Percentiles rank a stretch among this genome's conserved stretches.
Conservation (phyloP, 2,888 invertebrate genomes). For the Syrista parreyssii region DNA sequence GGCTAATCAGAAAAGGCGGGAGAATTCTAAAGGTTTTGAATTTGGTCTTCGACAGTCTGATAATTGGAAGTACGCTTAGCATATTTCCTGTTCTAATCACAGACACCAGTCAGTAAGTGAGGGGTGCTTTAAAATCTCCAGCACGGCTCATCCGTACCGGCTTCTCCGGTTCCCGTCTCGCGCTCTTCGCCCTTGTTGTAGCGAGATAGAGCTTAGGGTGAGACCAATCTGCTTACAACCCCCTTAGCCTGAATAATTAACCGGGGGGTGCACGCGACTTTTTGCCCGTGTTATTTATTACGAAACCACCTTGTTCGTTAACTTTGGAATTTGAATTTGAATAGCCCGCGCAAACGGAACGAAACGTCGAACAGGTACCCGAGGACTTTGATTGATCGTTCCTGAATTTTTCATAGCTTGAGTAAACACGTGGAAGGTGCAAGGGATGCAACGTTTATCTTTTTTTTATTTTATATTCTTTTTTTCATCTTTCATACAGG, state of each 20-base stretch:
- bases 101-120: conserved; percentile 52
- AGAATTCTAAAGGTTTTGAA: neutral
- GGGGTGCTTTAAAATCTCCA: conserved; percentile 55
- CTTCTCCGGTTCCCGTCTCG: conserved; percentile 2
- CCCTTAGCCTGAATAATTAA: conserved; percentile 66
- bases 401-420: neutral
- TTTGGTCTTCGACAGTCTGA: conserved; percentile 26
- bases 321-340: conserved; percentile 58
- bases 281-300: conserved; percentile 60
- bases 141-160: conserved; percentile 2
- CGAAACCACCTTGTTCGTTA: conserved; percentile 60
- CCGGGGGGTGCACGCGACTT: conserved; percentile 51
- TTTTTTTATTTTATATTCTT: neutral
- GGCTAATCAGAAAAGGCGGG: neutral
- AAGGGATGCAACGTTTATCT: neutral
- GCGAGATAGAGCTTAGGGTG: conserved; percentile 59
- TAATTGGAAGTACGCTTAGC: conserved; percentile 56
- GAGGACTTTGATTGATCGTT: neutral
- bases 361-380: neutral
- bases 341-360: conserved; percentile 17
- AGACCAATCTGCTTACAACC: conserved; percentile 65
- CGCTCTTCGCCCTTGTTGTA: conserved; percentile 42
- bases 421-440: neutral
- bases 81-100: conserved; percentile 60
- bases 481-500: neutral